phyloP scores from a whole-genome alignment of 2,113 vertebrate species.

The Picathartes gymnocephalus region DNA sequence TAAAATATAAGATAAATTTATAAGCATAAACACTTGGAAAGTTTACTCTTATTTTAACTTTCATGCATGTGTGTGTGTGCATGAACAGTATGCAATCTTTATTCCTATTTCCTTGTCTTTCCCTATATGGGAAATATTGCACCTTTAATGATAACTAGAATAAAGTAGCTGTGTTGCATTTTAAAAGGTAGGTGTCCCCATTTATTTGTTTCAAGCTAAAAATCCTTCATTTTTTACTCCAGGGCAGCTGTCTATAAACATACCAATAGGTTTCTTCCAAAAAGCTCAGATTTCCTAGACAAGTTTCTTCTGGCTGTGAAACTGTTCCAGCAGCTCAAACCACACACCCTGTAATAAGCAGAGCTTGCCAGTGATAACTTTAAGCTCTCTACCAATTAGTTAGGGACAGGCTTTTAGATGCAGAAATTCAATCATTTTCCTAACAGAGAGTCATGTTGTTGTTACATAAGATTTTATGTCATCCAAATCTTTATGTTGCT shows the following conservation, averaged over 20 bases:
- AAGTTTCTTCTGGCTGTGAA: neutral
- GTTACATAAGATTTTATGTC: neutral
- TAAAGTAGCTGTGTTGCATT: neutral
- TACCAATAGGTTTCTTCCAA: neutral
- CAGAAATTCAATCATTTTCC: neutral
- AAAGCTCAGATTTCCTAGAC: neutral
- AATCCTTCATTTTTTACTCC: neutral
- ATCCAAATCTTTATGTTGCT: neutral
- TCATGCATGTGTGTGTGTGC: rapidly evolving
- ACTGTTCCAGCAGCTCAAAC: neutral
- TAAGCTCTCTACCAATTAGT: neutral
- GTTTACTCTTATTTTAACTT: neutral
- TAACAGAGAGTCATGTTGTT: neutral
- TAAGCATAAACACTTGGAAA: neutral
- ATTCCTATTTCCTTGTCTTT: neutral
- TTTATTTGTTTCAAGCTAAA: neutral
- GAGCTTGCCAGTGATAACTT: neutral
- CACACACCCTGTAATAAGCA: neutral
- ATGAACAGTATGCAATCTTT: neutral
- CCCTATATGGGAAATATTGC: neutral
- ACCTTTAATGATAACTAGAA: neutral
- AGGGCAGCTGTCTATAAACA: neutral
- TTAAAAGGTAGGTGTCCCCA: neutral
- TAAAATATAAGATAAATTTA: neutral
- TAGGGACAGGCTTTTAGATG: neutral